Conservation (phyloP, 2,888 invertebrate species). For the Thecophora atra region DNA sequence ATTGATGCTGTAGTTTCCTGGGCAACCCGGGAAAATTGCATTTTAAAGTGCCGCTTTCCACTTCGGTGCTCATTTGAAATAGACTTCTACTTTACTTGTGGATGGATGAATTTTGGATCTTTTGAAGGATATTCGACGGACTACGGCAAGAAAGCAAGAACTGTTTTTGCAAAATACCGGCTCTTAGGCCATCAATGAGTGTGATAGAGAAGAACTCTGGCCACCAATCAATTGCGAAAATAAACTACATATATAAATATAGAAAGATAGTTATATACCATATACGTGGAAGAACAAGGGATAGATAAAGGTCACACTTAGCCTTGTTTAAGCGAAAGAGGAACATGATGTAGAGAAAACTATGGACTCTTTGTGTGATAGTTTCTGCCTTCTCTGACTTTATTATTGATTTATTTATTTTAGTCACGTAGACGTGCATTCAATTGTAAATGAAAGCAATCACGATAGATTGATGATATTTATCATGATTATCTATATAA, state of each 20-base stretch:
- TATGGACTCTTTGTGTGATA: no score
- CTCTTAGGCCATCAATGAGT: no score
- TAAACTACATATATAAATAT: no score
- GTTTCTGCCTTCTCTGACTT: not conserved
- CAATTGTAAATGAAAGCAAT: not conserved
- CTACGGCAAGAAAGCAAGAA: not conserved
- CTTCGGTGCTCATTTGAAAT: slow-evolving; percentile 23
- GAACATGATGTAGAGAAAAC: no score
- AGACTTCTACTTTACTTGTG: not conserved
- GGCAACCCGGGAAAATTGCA: slow-evolving; percentile 21
- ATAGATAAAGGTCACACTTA: not conserved
- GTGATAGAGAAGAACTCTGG: no score
- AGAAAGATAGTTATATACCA: no score
- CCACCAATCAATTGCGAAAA: no score
- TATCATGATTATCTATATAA: no score
- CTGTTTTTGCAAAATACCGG: no score
- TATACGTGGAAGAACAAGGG: not conserved
- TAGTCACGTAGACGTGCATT: not conserved
- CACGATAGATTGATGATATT: not conserved
- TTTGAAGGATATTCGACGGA: not conserved
- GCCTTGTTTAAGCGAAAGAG: no score
- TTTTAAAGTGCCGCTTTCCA: slow-evolving; percentile 21
- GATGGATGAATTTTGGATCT: not conserved
- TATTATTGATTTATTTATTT: not conserved
- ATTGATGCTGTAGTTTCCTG: not conserved